These are phyloP conservation scores for Sciurus carolinensis DNA, from an alignment of 2,797 vertebrate genomes.

Conservation along the genomic window DNA sequence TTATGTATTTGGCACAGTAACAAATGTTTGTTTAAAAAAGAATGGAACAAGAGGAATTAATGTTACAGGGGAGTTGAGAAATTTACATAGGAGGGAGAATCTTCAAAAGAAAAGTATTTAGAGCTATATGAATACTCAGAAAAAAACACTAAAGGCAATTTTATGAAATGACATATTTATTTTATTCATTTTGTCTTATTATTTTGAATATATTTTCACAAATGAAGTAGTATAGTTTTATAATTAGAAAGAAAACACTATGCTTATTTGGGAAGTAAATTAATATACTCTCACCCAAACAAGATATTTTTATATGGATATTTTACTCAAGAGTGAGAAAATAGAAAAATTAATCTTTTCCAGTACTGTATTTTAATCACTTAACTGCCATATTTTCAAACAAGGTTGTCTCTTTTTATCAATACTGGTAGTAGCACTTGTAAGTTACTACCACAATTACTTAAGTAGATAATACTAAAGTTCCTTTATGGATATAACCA, in stretches of 20 bases:
- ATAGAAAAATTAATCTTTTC: background rate
- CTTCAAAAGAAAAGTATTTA: background rate
- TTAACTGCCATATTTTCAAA: background rate
- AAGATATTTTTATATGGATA: slow-evolving; percentile 12
- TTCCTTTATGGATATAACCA: background rate
- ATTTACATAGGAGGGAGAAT: background rate
- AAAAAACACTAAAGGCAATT: background rate
- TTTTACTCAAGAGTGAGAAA: background rate
- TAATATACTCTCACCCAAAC: background rate
- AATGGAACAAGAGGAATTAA: background rate
- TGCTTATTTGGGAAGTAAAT: slow-evolving; percentile 38
- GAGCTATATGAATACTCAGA: background rate
- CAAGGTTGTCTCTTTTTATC: background rate
- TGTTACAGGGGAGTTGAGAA: background rate
- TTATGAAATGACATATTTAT: background rate
- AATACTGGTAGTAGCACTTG: background rate
- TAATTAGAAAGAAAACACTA: background rate
- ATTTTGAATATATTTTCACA: slow-evolving; percentile 35
- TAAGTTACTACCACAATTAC: background rate
- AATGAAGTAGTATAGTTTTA: background rate
- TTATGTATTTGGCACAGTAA: background rate
- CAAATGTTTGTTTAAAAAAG: background rate
- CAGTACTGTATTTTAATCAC: background rate
- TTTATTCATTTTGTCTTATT: background rate
- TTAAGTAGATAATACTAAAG: background rate